Percentiles rank a stretch among this genome's conserved stretches.
These are phyloP conservation scores for Epicampocera succincta DNA, from an alignment of 2,888 invertebrate genomes.

Conservation along the genomic window DNA sequence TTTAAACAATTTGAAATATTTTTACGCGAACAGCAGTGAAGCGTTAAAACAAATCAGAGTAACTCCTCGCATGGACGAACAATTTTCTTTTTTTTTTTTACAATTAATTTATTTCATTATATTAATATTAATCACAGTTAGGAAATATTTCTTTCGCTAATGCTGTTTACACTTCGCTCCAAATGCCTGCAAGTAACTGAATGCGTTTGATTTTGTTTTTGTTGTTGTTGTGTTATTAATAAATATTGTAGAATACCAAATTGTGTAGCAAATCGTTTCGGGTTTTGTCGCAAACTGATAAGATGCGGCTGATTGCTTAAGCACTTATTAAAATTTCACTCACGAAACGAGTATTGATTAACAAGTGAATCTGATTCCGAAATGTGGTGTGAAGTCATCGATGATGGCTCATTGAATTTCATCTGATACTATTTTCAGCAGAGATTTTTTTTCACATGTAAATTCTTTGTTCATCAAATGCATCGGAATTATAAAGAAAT, in stretches of 20 bases:
- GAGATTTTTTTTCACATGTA: no score
- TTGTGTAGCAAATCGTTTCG: neutral
- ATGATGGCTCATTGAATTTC: no score
- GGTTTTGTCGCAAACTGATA: constrained; percentile 6
- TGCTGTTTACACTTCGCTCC: neutral
- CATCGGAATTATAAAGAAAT: no score
- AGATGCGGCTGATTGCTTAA: constrained; percentile 1
- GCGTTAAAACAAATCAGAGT: no score
- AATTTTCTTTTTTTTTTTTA: neutral
- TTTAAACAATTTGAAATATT: no score
- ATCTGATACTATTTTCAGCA: no score
- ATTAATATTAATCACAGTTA: neutral
- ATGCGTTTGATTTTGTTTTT: neutral
- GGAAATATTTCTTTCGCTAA: neutral
- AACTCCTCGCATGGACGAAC: no score
- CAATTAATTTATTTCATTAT: neutral
- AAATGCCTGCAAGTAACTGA: constrained; percentile 7
- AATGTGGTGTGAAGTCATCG: no score
- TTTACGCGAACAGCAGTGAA: no score
- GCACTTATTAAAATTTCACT: neutral
- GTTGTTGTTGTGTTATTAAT: no score
- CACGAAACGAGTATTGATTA: neutral
- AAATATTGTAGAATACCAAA: neutral
- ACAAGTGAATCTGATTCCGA: no score
- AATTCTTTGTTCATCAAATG: no score